Evolutionary conservation across 2,888 invertebrate species (phyloP).

Genomic region (Idaea aversata): DNA sequence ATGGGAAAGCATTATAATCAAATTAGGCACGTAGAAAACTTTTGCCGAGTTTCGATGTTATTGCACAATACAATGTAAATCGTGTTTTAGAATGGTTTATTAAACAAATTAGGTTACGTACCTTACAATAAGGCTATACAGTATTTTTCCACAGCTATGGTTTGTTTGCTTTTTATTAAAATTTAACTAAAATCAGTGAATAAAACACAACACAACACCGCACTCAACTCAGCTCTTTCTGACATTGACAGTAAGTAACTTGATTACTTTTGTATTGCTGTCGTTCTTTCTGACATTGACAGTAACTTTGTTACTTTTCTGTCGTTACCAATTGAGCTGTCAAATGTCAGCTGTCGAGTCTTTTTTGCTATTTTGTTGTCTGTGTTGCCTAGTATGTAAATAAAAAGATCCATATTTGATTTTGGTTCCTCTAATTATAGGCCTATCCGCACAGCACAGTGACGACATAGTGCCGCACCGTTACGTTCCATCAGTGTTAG

Average conservation of each 20-base stretch:
- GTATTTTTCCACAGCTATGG: too few species aligned
- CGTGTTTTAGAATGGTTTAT: not conserved
- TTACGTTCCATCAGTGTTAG: too few species aligned
- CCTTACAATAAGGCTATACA: not conserved
- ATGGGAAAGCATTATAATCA: not conserved
- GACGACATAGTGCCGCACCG: too few species aligned
- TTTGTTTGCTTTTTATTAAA: too few species aligned
- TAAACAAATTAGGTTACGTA: not conserved
- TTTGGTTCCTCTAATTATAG: too few species aligned
- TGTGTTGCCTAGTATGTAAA: not conserved
- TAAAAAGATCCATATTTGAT: not conserved
- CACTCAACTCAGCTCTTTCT: not conserved
- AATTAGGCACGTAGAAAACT: not conserved
- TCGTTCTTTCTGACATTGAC: not conserved
- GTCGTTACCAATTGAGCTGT: not conserved
- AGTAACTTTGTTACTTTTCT: not conserved
- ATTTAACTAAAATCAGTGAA: too few species aligned
- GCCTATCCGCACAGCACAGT: too few species aligned
- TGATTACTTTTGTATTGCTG: too few species aligned
- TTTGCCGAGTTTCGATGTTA: not conserved
- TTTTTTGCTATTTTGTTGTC: not conserved
- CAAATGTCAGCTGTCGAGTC: not conserved
- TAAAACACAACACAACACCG: too few species aligned
- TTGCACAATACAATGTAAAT: not conserved
- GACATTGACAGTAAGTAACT: not conserved